Conservation (phyloP, 2,797 vertebrate species). For the Pogonophryne albipinna region DNA sequence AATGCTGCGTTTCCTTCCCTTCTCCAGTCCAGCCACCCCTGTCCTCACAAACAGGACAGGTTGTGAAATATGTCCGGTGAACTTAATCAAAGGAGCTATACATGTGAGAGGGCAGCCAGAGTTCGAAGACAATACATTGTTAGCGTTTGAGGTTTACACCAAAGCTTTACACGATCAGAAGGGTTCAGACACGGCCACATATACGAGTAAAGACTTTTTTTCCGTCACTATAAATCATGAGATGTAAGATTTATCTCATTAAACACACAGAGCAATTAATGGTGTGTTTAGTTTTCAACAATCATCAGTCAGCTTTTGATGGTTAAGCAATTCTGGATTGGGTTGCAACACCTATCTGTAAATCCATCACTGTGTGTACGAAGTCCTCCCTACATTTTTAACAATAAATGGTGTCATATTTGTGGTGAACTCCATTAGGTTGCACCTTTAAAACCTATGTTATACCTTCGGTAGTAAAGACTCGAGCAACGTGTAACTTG, state of each 20-base stretch:
- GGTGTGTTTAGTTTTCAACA: not conserved
- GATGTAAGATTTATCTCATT: slow-evolving; percentile 14
- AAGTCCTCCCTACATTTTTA: not conserved
- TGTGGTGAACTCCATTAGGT: too few species aligned
- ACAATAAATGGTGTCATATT: not conserved
- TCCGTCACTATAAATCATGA: slow-evolving; percentile 29
- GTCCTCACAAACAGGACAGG: slow-evolving; percentile 67
- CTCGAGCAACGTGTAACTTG: not conserved
- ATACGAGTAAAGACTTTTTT: slow-evolving; percentile 19
- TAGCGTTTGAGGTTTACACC: slow-evolving; percentile 8
- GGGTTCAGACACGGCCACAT: not conserved
- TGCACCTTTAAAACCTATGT: not conserved
- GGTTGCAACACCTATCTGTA: not conserved
- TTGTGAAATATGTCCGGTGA: slow-evolving; percentile 65
- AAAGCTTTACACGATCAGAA: slow-evolving; percentile 2
- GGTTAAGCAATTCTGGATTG: not conserved
- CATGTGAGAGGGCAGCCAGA: slow-evolving; percentile 26
- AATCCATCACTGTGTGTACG: not conserved
- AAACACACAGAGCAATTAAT: slow-evolving; percentile 3
- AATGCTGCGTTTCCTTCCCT: slow-evolving; percentile 83
- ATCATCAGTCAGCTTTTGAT: not conserved
- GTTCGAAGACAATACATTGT: slow-evolving; percentile 33
- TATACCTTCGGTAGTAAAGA: too few species aligned
- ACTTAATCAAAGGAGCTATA: slow-evolving; percentile 41
- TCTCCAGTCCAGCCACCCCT: slow-evolving; percentile 38